Percentiles rank a stretch among this genome's conserved stretches.
These are phyloP conservation scores for Ciona savignyi DNA, from an alignment of 23 tunicate species.

Conservation along the genomic window DNA sequence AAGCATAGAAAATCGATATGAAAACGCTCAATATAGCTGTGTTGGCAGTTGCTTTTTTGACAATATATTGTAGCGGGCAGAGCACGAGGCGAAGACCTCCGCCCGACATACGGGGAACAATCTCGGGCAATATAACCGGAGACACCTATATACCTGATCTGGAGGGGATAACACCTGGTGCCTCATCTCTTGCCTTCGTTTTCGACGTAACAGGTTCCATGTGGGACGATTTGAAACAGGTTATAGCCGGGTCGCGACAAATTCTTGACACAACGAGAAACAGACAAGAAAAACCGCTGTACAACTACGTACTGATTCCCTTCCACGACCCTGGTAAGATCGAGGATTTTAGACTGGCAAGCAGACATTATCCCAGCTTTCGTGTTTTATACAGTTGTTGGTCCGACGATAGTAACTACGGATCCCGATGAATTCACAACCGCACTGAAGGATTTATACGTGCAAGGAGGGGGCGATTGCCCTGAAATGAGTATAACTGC, in stretches of 20 bases:
- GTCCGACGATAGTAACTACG: constrained; percentile 87
- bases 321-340: constrained; percentile 97
- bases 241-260: constrained; percentile 82
- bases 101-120: constrained; percentile 29
- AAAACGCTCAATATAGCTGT: neutral
- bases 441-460: constrained; percentile 53
- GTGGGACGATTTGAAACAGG: constrained; percentile 99
- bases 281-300: constrained; percentile 77
- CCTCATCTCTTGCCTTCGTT: constrained; percentile 91
- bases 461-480: constrained; percentile 99
- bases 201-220: constrained; percentile 99
- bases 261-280: constrained; percentile 68
- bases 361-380: neutral
- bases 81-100: neutral
- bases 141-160: constrained; percentile 57
- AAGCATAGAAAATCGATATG: neutral
- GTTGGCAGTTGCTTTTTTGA: neutral
- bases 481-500: constrained; percentile 99
- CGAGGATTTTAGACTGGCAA: too few relatives aligned
- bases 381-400: constrained; percentile 60
- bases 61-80: neutral
- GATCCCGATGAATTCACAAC: constrained; percentile 61
- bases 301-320: constrained; percentile 91
- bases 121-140: constrained; percentile 66
- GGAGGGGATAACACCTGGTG: constrained; percentile 52